Percentiles rank a stretch among this genome's conserved stretches.
Evolutionary conservation across 1,140 invertebrate species (phyloP).

Genomic region (Helicoverpa zea): DNA sequence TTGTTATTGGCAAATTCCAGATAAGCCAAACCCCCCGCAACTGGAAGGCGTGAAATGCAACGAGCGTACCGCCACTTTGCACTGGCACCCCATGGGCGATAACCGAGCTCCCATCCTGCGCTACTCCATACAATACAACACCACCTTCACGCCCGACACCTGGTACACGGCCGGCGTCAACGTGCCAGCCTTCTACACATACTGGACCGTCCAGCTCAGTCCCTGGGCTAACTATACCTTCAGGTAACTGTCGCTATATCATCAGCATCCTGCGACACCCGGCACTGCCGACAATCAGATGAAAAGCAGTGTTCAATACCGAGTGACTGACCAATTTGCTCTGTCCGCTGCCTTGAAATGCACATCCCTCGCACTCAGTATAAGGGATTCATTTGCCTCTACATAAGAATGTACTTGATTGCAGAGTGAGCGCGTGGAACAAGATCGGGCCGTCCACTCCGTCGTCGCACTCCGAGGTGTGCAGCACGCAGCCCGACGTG

Average conservation of each 20-base stretch:
- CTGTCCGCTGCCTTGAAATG: background rate
- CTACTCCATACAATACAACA: slow-evolving; percentile 98
- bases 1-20: slow-evolving; percentile 80
- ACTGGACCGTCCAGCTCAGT: slow-evolving; percentile 92
- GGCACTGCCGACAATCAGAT: too few species aligned
- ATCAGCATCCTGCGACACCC: too few species aligned
- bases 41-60: slow-evolving; percentile 90
- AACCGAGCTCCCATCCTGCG: slow-evolving; percentile 97
- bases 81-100: slow-evolving; percentile 96
- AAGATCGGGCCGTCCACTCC: slow-evolving; percentile 96
- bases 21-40: slow-evolving; percentile 96
- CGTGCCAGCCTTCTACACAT: slow-evolving; percentile 93
- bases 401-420: slow-evolving; percentile 71
- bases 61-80: slow-evolving; percentile 90
- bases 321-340: too few species aligned
- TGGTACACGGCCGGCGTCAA: slow-evolving; percentile 94
- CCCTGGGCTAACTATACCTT: slow-evolving; percentile 99
- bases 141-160: slow-evolving; percentile 96
- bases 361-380: background rate
- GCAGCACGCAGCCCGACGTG: slow-evolving; percentile 95
- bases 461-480: slow-evolving; percentile 93
- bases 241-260: slow-evolving; percentile 79
- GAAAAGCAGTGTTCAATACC: too few species aligned
- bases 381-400: background rate
- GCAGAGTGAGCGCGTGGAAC: slow-evolving; percentile 96